Conservation (phyloP, 2,888 invertebrate genomes). For the Cantharis flavilabris region DNA sequence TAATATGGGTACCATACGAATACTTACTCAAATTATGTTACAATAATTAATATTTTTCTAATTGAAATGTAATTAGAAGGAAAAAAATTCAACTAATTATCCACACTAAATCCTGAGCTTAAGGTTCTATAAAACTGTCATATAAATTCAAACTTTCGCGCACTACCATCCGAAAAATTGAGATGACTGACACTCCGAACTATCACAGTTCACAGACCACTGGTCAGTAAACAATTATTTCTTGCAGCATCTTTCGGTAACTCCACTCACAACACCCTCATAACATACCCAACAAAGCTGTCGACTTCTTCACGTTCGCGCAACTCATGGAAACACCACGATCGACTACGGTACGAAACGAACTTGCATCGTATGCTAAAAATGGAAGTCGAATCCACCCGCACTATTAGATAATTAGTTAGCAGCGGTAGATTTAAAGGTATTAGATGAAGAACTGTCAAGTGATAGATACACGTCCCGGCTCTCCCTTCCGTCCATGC, state of each 20-base stretch:
- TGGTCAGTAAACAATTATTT: slow-evolving; percentile 33
- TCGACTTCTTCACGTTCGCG: slow-evolving; percentile 31
- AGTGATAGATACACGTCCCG: not conserved
- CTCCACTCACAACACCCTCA: slow-evolving; percentile 34
- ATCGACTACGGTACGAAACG: slow-evolving; percentile 29
- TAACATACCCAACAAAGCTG: slow-evolving; percentile 35
- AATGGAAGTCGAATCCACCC: slow-evolving; percentile 46
- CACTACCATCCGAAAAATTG: slow-evolving; percentile 18
- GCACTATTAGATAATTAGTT: slow-evolving; percentile 36
- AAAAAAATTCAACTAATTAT: slow-evolving; percentile 12
- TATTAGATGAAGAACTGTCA: slow-evolving; percentile 16
- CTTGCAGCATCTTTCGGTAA: slow-evolving; percentile 37
- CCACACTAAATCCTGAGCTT: slow-evolving; percentile 13
- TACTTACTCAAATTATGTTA: slow-evolving; percentile 19
- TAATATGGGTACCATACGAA: slow-evolving; percentile 3
- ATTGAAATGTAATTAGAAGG: slow-evolving; percentile 1
- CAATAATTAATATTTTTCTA: slow-evolving; percentile 1
- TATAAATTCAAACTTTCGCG: slow-evolving; percentile 22
- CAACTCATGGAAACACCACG: slow-evolving; percentile 35
- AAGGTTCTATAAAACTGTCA: slow-evolving; percentile 7
- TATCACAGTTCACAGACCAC: slow-evolving; percentile 29
- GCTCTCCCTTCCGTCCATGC: not conserved
- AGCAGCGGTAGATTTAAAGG: slow-evolving; percentile 27
- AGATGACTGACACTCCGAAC: slow-evolving; percentile 26
- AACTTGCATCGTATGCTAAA: slow-evolving; percentile 41